Percentiles rank a stretch among this genome's conserved stretches.
Evolutionary conservation across 2,113 vertebrate genomes (phyloP).

Genomic region (Hirundichthys speculiger): DNA sequence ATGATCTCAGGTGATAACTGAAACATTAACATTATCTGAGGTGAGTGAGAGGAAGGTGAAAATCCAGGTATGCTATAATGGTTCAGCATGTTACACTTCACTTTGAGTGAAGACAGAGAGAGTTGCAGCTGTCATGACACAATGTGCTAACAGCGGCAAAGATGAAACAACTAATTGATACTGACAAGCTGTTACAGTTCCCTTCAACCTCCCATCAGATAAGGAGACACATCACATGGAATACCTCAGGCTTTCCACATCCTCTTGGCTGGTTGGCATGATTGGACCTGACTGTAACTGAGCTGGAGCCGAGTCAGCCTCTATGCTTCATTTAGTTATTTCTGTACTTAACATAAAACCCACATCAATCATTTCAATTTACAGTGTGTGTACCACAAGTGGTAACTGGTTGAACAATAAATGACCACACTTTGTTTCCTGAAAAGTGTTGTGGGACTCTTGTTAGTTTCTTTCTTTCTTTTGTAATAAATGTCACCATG

Average conservation of each 20-base stretch:
- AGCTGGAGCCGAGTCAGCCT: conserved; percentile 14
- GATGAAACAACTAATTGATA: conserved; percentile 42
- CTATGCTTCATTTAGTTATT: conserved; percentile 22
- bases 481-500: conserved; percentile 30
- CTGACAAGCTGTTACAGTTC: conserved; percentile 51
- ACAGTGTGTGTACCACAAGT: neutral
- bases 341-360: conserved; percentile 24
- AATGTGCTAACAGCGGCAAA: conserved; percentile 6
- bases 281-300: conserved; percentile 47
- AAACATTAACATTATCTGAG: neutral
- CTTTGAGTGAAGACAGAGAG: neutral
- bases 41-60: neutral
- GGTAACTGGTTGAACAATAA: conserved; percentile 3
- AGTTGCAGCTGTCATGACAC: conserved; percentile 24
- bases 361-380: conserved; percentile 12
- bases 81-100: conserved; percentile 16
- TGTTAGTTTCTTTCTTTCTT: too few relatives aligned
- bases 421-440: conserved; percentile 1
- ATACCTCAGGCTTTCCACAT: conserved; percentile 47
- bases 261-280: conserved; percentile 47
- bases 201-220: conserved; percentile 49
- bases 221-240: conserved; percentile 27
- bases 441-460: neutral
- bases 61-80: neutral
- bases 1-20: too few relatives aligned